Conservation (phyloP, 2,113 vertebrate species). For the Oreochromis aureus region DNA sequence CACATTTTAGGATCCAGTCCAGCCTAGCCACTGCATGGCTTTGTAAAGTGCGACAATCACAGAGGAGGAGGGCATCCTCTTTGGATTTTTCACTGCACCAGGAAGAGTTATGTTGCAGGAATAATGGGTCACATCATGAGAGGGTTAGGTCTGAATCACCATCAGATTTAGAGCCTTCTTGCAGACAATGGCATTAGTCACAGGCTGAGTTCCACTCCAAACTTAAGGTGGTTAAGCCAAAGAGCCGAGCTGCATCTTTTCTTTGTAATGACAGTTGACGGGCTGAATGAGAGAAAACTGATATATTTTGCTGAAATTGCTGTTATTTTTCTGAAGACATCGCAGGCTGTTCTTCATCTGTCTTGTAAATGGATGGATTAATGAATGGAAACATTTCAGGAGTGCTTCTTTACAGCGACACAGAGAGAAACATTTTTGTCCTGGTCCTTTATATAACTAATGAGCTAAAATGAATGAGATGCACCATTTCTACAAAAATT, state of each 20-base stretch:
- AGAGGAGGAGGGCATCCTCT: background rate
- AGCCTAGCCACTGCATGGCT: background rate
- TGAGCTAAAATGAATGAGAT: background rate
- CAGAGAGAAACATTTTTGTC: background rate
- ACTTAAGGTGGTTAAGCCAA: background rate
- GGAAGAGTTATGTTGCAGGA: background rate
- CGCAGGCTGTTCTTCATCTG: background rate
- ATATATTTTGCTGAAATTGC: background rate
- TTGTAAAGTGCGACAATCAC: background rate
- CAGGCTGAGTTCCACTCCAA: background rate
- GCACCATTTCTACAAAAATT: background rate
- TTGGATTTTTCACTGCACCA: background rate
- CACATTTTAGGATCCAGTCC: background rate
- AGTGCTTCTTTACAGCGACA: background rate
- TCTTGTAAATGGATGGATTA: background rate
- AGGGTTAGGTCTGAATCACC: background rate
- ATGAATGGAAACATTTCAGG: background rate
- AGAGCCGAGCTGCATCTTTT: background rate
- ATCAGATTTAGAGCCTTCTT: background rate
- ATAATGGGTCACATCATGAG: background rate
- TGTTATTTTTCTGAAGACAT: background rate
- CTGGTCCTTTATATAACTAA: background rate
- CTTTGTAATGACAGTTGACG: background rate
- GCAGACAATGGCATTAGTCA: background rate
- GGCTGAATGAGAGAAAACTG: background rate